Evolutionary conservation across 1,140 invertebrate species (phyloP), one percentile per base, ranked within the genome.

Genomic region (Achatina immaculata): DNA sequence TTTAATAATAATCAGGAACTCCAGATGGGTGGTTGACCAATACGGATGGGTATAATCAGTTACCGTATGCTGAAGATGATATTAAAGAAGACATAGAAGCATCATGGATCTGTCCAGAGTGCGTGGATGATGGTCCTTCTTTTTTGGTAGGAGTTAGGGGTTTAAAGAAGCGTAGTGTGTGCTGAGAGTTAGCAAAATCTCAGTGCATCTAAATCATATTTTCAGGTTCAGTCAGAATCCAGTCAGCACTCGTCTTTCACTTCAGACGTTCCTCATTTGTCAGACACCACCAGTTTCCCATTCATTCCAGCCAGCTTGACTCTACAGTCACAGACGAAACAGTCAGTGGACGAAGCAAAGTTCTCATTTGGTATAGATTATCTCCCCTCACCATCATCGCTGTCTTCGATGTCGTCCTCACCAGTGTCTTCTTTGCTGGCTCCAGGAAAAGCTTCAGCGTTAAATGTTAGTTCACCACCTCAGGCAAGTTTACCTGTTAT

Each of bases 141-240:
- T n/a, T n/a, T n/a, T n/a, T n/a, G n/a, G n/a, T n/a, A n/a, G n/a
- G n/a, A n/a, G n/a, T n/a, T n/a, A n/a, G n/a, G n/a, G n/a, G n/a
- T n/a, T n/a, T n/a, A n/a, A n/a, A n/a, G n/a, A n/a, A n/a, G n/a
- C n/a, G n/a, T n/a, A n/a, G n/a, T n/a, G n/a, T n/a, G n/a, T n/a
- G n/a, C n/a, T n/a, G n/a, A n/a, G n/a, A n/a, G n/a, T n/a, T n/a
- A n/a, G n/a, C n/a, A n/a, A n/a, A n/a, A n/a, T n/a, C n/a, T n/a
- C n/a, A n/a, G n/a, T n/a, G n/a, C n/a, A n/a, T n/a, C n/a, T n/a
- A 14, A 9, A 36, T 40, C 16, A 36, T 38, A 31, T 24, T 73
- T 75, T 75, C 73, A 75, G 73, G 73, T 75, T 34, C 28, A 42
- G 21, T 31, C 31, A 7, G 24, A 51, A 43, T 55, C 73, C 43